Base-by-base conservation (phyloP, 2,797 vertebrate species). In the Peromyscus nudipes region DNA sequence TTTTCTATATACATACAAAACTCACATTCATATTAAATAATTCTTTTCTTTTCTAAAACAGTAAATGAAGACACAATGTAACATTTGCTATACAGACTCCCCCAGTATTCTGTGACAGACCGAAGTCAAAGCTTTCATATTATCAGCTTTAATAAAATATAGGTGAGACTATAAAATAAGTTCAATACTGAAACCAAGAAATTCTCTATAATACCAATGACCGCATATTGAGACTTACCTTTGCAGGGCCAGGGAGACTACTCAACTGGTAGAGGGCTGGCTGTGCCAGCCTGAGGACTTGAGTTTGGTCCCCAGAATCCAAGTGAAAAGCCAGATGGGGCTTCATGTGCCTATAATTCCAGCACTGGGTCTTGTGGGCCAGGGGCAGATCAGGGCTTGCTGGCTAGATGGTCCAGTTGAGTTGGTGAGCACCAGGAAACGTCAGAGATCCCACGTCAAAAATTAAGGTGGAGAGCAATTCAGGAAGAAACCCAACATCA, bases 1-100 rank as follows among this genome's bases (percentile, higher is more conserved):
- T 92, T 96, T 95, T 95, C 95, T 96, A 93, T 95, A 69, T 96
- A 49, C 81, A 57, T 69, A 95, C 91, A 89, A 60, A 46, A 65
- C 82, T 94, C 93, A 65, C 6, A 3, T 97, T 83, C 85, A 82
- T 94, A 94, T 90, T 97, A 97, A 97, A 82, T 94, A 95, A 98
- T 97, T 94, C 7, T 97, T 98, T 98, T 98, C 76, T 69, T 97
- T 97, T 69, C 64, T 79, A 95, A 97, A 98, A 97, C 94, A 98
- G 91, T 94, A 98, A 98, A 97, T 83, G 65, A 86, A 94, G 79
- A 97, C 62, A 94, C 97, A 95, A 94, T 95, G 82, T 77, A 92
- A 71, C 83, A 81, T 97, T 81, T 97, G 49, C 96, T 98, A 95
- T 93, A 95, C 10, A 46, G 65, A 29, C 37, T 9, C 43, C 11